These are phyloP conservation scores for Mohoua ochrocephala DNA, from an alignment of 2,113 vertebrate species.

Conservation along the genomic window DNA sequence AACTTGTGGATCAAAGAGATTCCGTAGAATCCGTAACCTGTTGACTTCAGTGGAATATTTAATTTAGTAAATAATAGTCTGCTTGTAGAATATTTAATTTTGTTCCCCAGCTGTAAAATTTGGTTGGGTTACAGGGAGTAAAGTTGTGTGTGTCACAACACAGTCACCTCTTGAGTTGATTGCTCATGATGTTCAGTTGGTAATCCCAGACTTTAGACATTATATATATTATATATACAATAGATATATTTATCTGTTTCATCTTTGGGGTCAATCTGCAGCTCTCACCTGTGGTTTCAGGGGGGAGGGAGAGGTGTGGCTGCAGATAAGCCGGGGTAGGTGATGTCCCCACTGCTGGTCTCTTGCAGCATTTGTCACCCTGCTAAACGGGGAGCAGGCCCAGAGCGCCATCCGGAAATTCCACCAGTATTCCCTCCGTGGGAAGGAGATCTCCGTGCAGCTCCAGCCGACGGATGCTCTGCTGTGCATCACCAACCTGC, in stretches of 20 bases:
- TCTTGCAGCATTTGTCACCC: slow-evolving; percentile 90
- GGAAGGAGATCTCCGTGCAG: slow-evolving; percentile 86
- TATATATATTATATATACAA: too few relatives aligned
- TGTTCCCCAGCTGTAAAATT: neutral
- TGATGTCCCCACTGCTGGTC: neutral
- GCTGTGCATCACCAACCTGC: slow-evolving; percentile 93
- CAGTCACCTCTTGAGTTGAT: neutral
- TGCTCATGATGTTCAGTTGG: accelerated
- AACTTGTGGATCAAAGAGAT: neutral
- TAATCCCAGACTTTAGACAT: neutral
- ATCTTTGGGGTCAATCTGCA: neutral
- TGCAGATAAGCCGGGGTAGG: neutral
- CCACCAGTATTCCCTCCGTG: slow-evolving; percentile 86
- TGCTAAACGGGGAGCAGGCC: slow-evolving; percentile 94
- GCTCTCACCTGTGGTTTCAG: neutral
- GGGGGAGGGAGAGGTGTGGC: neutral
- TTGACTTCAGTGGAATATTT: neutral
- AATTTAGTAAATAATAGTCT: neutral
- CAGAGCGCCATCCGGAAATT: slow-evolving; percentile 88
- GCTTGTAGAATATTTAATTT: neutral
- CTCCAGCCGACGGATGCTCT: slow-evolving; percentile 95
- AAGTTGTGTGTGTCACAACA: neutral
- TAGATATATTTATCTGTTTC: accelerated
- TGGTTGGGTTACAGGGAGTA: neutral
- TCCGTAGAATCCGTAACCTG: accelerated